phyloP scores from a whole-genome alignment of 2,888 invertebrate species.

The Dinocampus coccinellae region DNA sequence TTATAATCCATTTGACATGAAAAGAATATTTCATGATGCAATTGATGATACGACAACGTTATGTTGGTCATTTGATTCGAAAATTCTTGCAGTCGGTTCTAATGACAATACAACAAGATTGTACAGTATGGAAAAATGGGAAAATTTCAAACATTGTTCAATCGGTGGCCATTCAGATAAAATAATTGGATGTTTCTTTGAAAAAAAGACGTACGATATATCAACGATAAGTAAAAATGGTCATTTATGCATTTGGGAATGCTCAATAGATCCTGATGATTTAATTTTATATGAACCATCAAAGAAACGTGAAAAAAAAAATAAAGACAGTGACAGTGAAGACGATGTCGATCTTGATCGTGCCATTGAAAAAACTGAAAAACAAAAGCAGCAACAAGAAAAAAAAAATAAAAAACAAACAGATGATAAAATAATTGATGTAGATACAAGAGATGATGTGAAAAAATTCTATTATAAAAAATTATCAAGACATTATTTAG shows the following conservation, averaged over 20 bases:
- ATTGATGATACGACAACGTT: constrained; percentile 88
- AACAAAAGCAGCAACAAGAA: constrained; percentile 59
- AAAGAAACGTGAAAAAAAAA: constrained; percentile 63
- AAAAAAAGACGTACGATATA: constrained; percentile 82
- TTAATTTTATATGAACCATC: constrained; percentile 73
- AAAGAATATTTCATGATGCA: constrained; percentile 84
- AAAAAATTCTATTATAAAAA: constrained; percentile 76
- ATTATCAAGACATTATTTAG: constrained; percentile 80
- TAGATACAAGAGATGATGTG: constrained; percentile 34
- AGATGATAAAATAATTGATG: constrained; percentile 29
- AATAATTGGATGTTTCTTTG: constrained; percentile 90
- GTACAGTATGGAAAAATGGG: constrained; percentile 79
- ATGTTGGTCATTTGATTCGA: constrained; percentile 95
- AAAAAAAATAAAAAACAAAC: constrained; percentile 57
- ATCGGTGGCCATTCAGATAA: constrained; percentile 88
- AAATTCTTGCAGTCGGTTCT: constrained; percentile 88
- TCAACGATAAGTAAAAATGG: constrained; percentile 88
- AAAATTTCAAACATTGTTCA: constrained; percentile 82
- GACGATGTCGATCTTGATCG: constrained; percentile 77
- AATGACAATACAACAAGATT: constrained; percentile 91
- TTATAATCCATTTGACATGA: constrained; percentile 90
- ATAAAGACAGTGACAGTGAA: constrained; percentile 71
- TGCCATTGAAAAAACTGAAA: constrained; percentile 72
- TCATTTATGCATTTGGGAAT: constrained; percentile 88
- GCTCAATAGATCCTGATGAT: constrained; percentile 80